A percentile compares a stretch with the other conserved stretches of the same genome.
phyloP scores from a whole-genome alignment of 2,888 invertebrate species.

The Brachynemurus nebulosus region DNA sequence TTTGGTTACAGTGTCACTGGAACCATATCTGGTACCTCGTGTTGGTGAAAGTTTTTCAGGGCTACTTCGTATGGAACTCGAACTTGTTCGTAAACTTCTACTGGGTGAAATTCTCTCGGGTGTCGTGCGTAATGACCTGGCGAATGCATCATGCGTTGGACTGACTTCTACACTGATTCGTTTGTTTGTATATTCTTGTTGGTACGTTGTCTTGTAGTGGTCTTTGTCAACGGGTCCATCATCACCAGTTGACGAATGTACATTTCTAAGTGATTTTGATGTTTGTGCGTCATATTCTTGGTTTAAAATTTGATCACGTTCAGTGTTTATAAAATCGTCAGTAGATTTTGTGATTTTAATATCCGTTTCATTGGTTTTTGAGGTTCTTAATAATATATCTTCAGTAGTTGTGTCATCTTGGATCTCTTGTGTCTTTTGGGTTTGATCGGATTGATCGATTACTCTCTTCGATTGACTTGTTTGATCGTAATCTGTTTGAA shows the following conservation, averaged over 20 bases:
- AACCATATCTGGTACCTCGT: constrained; percentile 22
- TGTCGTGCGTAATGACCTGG: constrained; percentile 53
- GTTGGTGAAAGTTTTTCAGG: constrained; percentile 12
- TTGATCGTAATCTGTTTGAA: background rate
- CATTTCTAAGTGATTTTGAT: constrained; percentile 11
- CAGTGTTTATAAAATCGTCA: constrained; percentile 9
- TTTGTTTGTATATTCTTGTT: constrained; percentile 40
- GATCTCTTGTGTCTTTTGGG: background rate
- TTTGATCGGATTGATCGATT: background rate
- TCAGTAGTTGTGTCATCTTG: background rate
- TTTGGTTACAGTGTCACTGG: constrained; percentile 27
- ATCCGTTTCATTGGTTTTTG: constrained; percentile 5
- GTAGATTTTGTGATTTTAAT: background rate
- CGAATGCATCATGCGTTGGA: constrained; percentile 64
- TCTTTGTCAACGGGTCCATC: constrained; percentile 22
- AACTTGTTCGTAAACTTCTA: constrained; percentile 34
- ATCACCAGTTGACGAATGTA: constrained; percentile 18
- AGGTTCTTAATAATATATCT: no score
- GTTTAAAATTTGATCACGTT: constrained; percentile 5
- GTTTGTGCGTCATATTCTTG: background rate
- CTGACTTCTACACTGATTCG: constrained; percentile 48
- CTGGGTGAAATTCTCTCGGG: constrained; percentile 39
- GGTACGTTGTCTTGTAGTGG: constrained; percentile 46
- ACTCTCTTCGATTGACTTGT: no score
- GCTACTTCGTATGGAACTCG: constrained; percentile 32